Percentiles rank a stretch among this genome's conserved stretches.
Evolutionary conservation across 1,140 invertebrate species (phyloP).

Genomic region (Eumaeus atala): DNA sequence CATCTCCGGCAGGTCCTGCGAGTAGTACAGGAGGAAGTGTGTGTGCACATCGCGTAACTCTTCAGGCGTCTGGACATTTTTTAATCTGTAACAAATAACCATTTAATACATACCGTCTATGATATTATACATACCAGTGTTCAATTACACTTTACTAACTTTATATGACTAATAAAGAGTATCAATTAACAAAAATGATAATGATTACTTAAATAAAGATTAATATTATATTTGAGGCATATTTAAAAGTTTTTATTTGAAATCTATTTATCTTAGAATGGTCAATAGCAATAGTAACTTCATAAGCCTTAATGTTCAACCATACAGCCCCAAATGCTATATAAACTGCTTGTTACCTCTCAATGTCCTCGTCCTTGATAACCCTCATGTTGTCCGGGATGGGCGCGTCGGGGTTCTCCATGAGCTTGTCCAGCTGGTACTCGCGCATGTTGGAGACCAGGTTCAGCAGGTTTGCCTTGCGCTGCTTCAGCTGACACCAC

Average conservation of each 20-base stretch:
- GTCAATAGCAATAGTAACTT: too few relatives aligned
- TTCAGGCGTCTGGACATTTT: constrained; percentile 89
- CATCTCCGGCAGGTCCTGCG: constrained; percentile 89
- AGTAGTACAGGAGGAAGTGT: constrained; percentile 95
- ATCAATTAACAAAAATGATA: too few relatives aligned
- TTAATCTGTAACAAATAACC: constrained; percentile 67
- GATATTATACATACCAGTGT: background rate
- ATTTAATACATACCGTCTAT: background rate
- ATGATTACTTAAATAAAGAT: too few relatives aligned
- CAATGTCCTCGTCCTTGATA: constrained; percentile 91
- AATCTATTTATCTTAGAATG: too few relatives aligned
- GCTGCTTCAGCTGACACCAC: constrained; percentile 94
- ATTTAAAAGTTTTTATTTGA: too few relatives aligned
- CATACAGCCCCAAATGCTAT: too few relatives aligned
- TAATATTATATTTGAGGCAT: too few relatives aligned
- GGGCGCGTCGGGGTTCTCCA: constrained; percentile 88
- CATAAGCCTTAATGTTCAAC: too few relatives aligned
- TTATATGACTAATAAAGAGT: too few relatives aligned
- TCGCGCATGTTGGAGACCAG: constrained; percentile 95
- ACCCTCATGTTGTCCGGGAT: constrained; percentile 88
- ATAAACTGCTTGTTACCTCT: constrained; percentile 74
- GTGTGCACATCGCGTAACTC: constrained; percentile 94
- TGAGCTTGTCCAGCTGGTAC: constrained; percentile 90
- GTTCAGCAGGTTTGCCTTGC: constrained; percentile 88
- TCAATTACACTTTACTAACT: background rate